Conservation (phyloP, 1,140 invertebrate species). For the Gryon sp. region DNA sequence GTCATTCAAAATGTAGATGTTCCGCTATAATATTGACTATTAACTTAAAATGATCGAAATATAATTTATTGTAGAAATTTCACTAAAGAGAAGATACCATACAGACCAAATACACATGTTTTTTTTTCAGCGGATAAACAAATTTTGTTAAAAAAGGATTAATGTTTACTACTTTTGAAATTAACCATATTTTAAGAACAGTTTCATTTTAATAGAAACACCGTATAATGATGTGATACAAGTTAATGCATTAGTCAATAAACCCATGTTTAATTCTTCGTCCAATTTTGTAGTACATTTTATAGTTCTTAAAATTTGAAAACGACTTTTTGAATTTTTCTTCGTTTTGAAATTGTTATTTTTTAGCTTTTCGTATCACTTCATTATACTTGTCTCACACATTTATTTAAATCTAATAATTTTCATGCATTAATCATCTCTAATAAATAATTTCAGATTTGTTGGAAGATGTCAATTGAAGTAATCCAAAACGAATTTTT, state of each 20-base stretch:
- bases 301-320: no score
- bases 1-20: conserved; percentile 26
- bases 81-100: conserved; percentile 19
- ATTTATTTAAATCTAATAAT: no score
- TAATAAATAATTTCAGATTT: no score
- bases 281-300: no score
- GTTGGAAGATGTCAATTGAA: no score
- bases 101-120: conserved; percentile 33
- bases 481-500: no score
- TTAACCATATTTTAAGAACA: no score
- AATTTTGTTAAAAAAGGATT: conserved; percentile 30
- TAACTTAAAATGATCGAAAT: conserved; percentile 40
- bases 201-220: conserved; percentile 12
- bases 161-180: conserved; percentile 12
- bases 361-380: conserved; percentile 18
- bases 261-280: no score
- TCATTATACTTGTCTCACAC: conserved; percentile 32
- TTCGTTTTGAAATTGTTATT: no score
- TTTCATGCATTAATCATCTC: no score
- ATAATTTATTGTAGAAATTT: conserved; percentile 31
- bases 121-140: conserved; percentile 12
- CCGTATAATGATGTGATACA: conserved; percentile 42
- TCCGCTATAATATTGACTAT: conserved; percentile 25
- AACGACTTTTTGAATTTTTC: no score
- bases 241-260: background rate